These are phyloP conservation scores for Cyclophora punctaria DNA, from an alignment of 2,888 invertebrate species.

Conservation along the genomic window DNA sequence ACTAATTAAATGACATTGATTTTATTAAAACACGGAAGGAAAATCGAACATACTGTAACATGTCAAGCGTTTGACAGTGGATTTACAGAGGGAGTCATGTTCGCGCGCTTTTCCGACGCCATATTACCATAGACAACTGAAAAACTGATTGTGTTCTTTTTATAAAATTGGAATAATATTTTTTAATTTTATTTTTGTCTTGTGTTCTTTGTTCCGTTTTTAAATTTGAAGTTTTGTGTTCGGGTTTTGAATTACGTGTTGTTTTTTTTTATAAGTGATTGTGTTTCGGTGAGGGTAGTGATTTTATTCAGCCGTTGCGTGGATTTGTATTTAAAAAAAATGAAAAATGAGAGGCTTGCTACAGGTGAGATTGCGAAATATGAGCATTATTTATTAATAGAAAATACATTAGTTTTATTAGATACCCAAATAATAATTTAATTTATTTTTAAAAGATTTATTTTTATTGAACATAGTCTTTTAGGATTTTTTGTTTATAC, in stretches of 20 bases:
- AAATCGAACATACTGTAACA: too few relatives aligned
- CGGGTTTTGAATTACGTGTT: constrained; percentile 7
- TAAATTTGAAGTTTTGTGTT: constrained; percentile 2
- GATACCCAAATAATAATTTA: too few relatives aligned
- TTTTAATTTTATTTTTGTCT: constrained; percentile 13
- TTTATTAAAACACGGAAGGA: too few relatives aligned
- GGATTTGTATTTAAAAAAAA: constrained; percentile 3
- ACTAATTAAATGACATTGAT: not conserved
- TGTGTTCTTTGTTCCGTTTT: too few relatives aligned
- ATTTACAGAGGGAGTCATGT: too few relatives aligned
- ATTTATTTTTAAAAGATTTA: not conserved
- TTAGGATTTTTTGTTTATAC: too few relatives aligned
- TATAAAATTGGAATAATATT: not conserved
- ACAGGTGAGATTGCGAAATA: constrained; percentile 9
- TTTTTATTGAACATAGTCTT: not conserved
- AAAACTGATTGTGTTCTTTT: too few relatives aligned
- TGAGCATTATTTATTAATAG: too few relatives aligned
- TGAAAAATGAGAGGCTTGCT: constrained; percentile 20
- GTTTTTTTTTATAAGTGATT: constrained; percentile 9
- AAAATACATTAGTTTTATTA: too few relatives aligned
- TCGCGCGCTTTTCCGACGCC: too few relatives aligned
- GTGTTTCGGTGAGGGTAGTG: constrained; percentile 2
- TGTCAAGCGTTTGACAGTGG: too few relatives aligned
- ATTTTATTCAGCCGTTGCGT: not conserved
- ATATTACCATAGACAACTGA: too few relatives aligned